Evolutionary conservation across 2,888 invertebrate genomes (phyloP), one percentile per base, ranked within the genome.

Genomic region (Diachrysia chrysitis): DNA sequence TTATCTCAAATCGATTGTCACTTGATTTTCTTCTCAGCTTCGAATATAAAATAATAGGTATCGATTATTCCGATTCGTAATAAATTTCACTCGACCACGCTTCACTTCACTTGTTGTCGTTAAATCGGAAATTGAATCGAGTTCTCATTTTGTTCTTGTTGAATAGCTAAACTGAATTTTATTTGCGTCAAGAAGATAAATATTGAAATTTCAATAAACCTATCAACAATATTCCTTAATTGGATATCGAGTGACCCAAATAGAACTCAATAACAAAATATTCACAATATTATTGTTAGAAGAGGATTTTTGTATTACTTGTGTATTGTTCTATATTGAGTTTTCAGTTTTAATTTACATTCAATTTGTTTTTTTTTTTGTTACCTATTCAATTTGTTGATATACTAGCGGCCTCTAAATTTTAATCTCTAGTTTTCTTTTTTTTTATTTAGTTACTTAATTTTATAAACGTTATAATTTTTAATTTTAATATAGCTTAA

Each of bases 51-150:
- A 42, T 42, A 42, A 42, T n/a, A 69, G 37, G 59, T 54, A 75
- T 78, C 53, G 66, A 77, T 74, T 70, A 77, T 70, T 57, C 58
- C 57, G 56, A 71, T 70, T 81, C 66, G 62, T 69, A 73, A 79
- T 73, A 76, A 76, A 79, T 74, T 73, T 63, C 67, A 61, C 67
- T 77, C 62, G 51, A n/a, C 64, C 57, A 71, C 69, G 73, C 73
- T 78, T 56, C 71, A 73, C 62, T 71, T 67, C 76, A 68, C 62
- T 77, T n/a, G n/a, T n/a, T 64, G 54, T 73, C 63, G 72, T 70
- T 61, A 76, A 76, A 81, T 77, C 71, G 79, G 72, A 81, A 83
- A 85, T 82, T 80, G 77, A 81, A 82, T 82, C 65, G 63, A 69
- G 62, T 54, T 66, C 37, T 63, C 59, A 25, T 65, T 76, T 77